phyloP scores from a whole-genome alignment of 2,113 vertebrate species.

The Anarhynchus alexandrinus region DNA sequence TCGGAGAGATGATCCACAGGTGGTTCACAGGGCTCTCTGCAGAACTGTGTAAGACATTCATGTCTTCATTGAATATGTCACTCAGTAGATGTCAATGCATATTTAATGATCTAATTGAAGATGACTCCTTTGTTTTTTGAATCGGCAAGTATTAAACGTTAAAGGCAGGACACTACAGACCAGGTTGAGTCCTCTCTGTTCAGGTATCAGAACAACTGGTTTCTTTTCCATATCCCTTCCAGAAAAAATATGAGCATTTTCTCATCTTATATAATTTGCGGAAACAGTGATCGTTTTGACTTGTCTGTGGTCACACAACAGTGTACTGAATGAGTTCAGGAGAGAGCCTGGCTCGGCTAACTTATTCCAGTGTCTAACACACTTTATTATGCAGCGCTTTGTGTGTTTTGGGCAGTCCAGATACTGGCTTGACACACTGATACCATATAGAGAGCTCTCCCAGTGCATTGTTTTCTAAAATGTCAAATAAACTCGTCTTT shows the following conservation, averaged over 20 bases:
- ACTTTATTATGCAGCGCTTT: background rate
- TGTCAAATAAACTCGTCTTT: background rate
- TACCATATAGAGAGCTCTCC: background rate
- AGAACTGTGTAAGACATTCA: background rate
- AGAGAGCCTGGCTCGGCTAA: background rate
- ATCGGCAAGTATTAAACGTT: background rate
- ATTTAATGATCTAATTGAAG: background rate
- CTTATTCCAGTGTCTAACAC: background rate
- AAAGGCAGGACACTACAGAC: background rate
- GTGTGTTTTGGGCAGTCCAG: background rate
- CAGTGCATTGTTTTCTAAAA: background rate
- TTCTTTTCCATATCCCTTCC: background rate
- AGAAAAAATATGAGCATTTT: background rate
- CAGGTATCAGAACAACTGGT: background rate
- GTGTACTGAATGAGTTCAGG: background rate
- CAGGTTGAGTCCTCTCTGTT: background rate
- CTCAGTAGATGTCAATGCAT: background rate
- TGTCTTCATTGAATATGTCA: background rate
- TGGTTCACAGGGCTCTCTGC: background rate
- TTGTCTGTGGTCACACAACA: background rate
- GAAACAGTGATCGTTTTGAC: background rate
- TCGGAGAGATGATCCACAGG: background rate
- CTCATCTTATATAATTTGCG: background rate
- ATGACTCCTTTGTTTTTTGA: background rate
- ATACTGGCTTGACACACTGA: background rate